Percentiles rank a stretch among this genome's conserved stretches.
These are phyloP conservation scores for Ochropleura plecta DNA, from an alignment of 2,888 invertebrate species.

Conservation along the genomic window DNA sequence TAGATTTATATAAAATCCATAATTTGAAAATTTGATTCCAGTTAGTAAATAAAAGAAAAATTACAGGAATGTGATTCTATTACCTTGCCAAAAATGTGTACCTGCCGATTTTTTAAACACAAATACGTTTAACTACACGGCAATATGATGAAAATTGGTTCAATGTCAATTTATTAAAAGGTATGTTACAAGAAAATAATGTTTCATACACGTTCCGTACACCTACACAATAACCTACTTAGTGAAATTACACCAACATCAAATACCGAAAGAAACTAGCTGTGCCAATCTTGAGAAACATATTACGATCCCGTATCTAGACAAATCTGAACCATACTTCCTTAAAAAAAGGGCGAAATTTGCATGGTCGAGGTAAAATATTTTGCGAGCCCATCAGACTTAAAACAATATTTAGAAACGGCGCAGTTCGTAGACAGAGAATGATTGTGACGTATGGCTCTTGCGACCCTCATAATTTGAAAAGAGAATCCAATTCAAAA, in stretches of 20 bases:
- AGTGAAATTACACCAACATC: constrained; percentile 68
- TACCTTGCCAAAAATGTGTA: neutral
- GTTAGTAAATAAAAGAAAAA: neutral
- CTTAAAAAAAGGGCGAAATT: constrained; percentile 57
- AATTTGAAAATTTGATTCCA: neutral
- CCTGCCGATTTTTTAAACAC: neutral
- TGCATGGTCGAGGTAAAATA: constrained; percentile 38
- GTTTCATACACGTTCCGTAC: constrained; percentile 37
- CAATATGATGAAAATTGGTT: constrained; percentile 26
- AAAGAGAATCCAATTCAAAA: constrained; percentile 72
- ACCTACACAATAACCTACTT: constrained; percentile 49
- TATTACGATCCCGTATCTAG: constrained; percentile 35
- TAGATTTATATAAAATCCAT: neutral
- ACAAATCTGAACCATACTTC: constrained; percentile 44
- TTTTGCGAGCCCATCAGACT: constrained; percentile 68
- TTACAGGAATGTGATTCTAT: neutral
- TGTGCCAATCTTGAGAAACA: constrained; percentile 61
- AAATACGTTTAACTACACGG: constrained; percentile 9
- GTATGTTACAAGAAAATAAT: constrained; percentile 45
- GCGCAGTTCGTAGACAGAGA: constrained; percentile 77
- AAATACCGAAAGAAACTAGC: constrained; percentile 73
- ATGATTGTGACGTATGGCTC: constrained; percentile 80
- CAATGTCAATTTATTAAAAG: constrained; percentile 34
- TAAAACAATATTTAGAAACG: constrained; percentile 79
- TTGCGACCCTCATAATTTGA: constrained; percentile 76